Evolutionary conservation across 2,113 vertebrate species (phyloP).

Genomic region (Oreochromis niloticus): DNA sequence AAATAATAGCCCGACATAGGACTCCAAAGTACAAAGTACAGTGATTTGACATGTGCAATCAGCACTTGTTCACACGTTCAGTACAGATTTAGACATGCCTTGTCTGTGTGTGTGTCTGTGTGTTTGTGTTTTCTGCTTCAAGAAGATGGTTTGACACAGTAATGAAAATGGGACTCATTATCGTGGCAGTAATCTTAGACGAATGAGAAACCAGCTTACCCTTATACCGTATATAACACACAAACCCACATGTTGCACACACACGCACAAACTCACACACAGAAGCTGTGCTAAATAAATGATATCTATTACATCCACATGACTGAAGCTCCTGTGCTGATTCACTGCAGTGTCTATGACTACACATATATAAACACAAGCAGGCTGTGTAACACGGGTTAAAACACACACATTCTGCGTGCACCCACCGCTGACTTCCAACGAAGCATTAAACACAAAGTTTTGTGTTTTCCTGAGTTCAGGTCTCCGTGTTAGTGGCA

Average conservation of each 20-base stretch:
- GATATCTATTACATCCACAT: conserved; percentile 29
- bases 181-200: conserved; percentile 1
- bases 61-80: not conserved
- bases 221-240: not conserved
- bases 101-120: not conserved
- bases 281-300: conserved; percentile 39
- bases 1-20: not conserved
- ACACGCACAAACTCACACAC: not conserved
- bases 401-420: not conserved
- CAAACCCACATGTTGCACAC: not conserved
- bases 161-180: not conserved
- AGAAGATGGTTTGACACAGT: not conserved
- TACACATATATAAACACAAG: not conserved
- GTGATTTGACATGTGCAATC: not conserved
- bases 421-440: not conserved
- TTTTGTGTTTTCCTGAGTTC: not conserved
- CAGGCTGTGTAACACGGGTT: not conserved
- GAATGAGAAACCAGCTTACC: conserved; percentile 4
- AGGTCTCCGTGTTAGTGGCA: not conserved
- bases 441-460: not conserved
- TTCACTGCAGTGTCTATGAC: conserved; percentile 14
- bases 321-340: conserved; percentile 45
- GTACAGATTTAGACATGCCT: not conserved
- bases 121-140: not conserved
- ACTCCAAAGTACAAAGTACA: not conserved